Conservation (phyloP, 2,113 vertebrate species). For the Thinocorus orbignyianus region DNA sequence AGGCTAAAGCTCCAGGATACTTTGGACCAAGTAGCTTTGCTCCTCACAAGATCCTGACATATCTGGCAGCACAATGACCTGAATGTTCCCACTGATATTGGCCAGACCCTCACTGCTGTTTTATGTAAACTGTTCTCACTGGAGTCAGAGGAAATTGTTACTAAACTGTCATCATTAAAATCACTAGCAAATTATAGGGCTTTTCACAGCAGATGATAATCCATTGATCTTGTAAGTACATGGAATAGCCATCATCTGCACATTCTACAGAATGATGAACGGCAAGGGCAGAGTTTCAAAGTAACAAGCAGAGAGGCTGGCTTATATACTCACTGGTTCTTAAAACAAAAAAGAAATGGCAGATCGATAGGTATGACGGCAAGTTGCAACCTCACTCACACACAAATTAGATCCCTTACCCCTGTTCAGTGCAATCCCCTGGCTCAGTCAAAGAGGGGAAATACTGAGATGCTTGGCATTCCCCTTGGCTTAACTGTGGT, state of each 20-base stretch:
- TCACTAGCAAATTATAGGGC: neutral
- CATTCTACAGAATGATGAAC: neutral
- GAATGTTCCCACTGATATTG: neutral
- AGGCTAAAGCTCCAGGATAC: neutral
- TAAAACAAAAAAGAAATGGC: neutral
- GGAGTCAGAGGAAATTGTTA: neutral
- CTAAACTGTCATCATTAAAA: neutral
- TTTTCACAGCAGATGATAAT: neutral
- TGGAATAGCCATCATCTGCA: neutral
- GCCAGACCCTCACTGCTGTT: neutral
- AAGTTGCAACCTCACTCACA: neutral
- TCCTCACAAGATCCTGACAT: neutral
- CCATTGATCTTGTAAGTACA: neutral
- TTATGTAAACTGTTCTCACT: neutral
- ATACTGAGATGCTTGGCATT: neutral
- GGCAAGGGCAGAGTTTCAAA: neutral
- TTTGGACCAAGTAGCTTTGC: neutral
- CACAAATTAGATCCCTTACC: neutral
- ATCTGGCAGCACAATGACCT: neutral
- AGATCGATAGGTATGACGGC: neutral
- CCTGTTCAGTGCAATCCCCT: neutral
- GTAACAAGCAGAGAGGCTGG: neutral
- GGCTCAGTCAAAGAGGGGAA: neutral
- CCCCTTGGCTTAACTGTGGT: neutral
- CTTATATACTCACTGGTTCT: neutral